Conservation (phyloP, 2,888 invertebrate species). For the Acleris emargana region DNA sequence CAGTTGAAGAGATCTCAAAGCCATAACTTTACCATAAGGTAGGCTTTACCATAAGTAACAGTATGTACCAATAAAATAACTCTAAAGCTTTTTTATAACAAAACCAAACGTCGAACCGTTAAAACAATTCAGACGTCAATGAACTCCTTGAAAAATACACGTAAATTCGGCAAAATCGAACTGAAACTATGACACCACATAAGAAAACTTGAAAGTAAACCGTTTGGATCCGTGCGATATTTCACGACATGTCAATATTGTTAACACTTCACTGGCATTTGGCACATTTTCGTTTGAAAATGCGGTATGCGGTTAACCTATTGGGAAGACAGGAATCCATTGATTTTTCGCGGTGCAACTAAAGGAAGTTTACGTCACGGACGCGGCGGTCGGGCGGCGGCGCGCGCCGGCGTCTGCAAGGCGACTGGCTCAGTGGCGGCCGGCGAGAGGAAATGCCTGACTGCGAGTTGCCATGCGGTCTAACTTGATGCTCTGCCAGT, state of each 20-base stretch:
- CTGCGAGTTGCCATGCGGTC: constrained; percentile 74
- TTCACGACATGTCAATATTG: constrained; percentile 48
- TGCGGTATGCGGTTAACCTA: constrained; percentile 82
- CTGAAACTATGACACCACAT: constrained; percentile 76
- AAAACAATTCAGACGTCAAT: not conserved
- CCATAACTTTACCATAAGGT: not conserved
- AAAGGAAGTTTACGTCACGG: constrained; percentile 76
- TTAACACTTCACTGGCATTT: constrained; percentile 77
- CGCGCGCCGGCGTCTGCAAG: constrained; percentile 67
- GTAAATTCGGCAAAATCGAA: constrained; percentile 40
- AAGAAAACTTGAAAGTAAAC: constrained; percentile 70
- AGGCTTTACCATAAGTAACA: not conserved
- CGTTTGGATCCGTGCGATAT: constrained; percentile 63
- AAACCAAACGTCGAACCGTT: constrained; percentile 20
- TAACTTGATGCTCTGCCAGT: constrained; percentile 52
- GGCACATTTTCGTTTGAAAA: constrained; percentile 78
- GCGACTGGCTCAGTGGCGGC: constrained; percentile 25
- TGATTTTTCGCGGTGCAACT: constrained; percentile 79
- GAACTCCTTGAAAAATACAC: constrained; percentile 24
- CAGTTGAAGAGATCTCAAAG: not conserved
- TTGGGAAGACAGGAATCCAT: constrained; percentile 69
- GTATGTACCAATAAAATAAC: too few relatives aligned
- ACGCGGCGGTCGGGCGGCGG: constrained; percentile 66
- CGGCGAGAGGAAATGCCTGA: constrained; percentile 60
- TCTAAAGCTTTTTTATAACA: not conserved